Evolutionary conservation across 1,140 invertebrate genomes (phyloP), one percentile per base, ranked within the genome.

Genomic region (Laupala kohalensis): DNA sequence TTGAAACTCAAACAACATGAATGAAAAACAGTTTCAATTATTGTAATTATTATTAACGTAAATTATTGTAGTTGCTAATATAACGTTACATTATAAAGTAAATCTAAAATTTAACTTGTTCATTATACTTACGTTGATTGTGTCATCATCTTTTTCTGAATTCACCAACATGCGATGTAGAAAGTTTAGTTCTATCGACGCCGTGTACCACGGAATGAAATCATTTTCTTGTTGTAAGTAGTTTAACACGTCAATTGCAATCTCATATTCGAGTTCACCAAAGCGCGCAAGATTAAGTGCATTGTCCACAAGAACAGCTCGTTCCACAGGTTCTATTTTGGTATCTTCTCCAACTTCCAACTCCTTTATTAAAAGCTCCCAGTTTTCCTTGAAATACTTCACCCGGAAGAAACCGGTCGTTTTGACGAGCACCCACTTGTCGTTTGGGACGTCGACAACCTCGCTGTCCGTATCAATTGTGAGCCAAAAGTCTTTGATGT

Each of bases 241-340:
- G 74, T 83, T 84, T 6, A 84, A 84, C 0, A 86, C 82, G 26
- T 78, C 72, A 0, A 84, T 74, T 19, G 79, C 73, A 5, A 80
- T 62, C 2, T 76, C 72, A 13, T 82, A 79, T 0, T 75, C 68
- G 3, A 82, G 68, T n/a, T 82, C 75, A 9, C 77, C 77, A 28
- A 80, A 79, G 70, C 81, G 78, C 19, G 81, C 81, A 27, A 84
- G 72, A 74, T 81, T 80, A 1, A 82, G 75, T 64, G 84, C 77
- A 74, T 87, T 85, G 67, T 86, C 83, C 24, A 87, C 78, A 69
- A 90, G 82, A 30, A 85, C 84, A 0, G 86, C 87, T 37, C 89
- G 82, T 78, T 88, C 89, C 0, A 85, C 75, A 6, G 79, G 80
- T 73, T 86, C 83, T 74, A 90, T 89, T 9, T 9, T 19, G 9